phyloP scores from a whole-genome alignment of 2,113 vertebrate species.

The Seriola rivoliana region DNA sequence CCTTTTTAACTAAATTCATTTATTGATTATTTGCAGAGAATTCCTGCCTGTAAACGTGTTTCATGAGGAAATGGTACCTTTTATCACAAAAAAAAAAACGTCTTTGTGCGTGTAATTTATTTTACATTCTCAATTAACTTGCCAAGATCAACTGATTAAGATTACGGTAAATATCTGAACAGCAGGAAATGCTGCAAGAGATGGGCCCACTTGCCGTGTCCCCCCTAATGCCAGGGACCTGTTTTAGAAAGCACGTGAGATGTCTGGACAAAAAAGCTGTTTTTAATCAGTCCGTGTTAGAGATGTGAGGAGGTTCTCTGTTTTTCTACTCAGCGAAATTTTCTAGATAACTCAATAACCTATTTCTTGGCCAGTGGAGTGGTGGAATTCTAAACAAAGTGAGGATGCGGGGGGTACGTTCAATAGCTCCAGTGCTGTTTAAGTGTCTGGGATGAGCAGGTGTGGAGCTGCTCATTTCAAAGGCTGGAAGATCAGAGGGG shows the following conservation, averaged over 20 bases:
- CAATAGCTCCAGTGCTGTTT: constrained; percentile 46
- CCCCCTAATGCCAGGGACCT: background rate
- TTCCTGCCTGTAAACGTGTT: background rate
- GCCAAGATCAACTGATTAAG: background rate
- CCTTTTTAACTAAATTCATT: background rate
- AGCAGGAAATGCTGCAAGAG: background rate
- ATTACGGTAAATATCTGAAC: background rate
- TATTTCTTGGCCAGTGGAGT: constrained; percentile 16
- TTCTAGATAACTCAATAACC: constrained; percentile 18
- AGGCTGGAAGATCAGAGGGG: constrained; percentile 72
- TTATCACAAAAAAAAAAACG: background rate
- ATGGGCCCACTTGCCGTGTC: background rate
- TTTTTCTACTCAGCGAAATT: background rate
- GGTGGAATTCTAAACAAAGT: constrained; percentile 75
- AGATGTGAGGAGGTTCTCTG: background rate
- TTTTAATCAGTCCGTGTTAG: background rate
- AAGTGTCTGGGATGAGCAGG: constrained; percentile 73
- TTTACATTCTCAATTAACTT: background rate
- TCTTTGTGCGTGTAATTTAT: background rate
- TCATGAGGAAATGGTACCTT: background rate
- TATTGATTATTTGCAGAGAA: background rate
- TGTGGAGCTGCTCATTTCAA: constrained; percentile 75
- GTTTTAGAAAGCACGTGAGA: background rate
- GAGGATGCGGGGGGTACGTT: constrained; percentile 59
- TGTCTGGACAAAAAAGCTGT: background rate